Conservation (phyloP, 1,140 invertebrate genomes). For the Drosophila nigromelanica region DNA sequence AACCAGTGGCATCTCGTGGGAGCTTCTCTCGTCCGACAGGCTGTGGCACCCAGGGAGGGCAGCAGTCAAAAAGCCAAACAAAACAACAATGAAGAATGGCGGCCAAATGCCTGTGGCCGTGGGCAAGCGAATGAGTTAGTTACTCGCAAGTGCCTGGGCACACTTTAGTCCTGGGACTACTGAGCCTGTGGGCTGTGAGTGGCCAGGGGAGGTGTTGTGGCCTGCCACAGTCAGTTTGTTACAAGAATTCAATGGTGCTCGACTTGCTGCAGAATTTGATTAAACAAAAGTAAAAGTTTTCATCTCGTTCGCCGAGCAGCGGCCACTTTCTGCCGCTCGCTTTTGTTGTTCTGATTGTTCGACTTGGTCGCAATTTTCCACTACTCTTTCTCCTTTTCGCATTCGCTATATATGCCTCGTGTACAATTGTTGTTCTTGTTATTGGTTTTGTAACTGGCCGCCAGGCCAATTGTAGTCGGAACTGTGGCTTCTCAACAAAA, state of each 20-base stretch:
- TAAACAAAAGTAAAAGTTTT: constrained; percentile 80
- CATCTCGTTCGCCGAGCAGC: constrained; percentile 46
- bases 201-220: not conserved
- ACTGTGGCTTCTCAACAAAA: constrained; percentile 43
- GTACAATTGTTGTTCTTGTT: constrained; percentile 7
- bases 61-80: constrained; percentile 30
- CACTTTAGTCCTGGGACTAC: constrained; percentile 17
- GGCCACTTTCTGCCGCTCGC: constrained; percentile 47
- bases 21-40: constrained; percentile 34
- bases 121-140: constrained; percentile 45
- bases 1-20: constrained; percentile 62
- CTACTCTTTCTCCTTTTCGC: not conserved
- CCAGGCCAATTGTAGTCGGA: constrained; percentile 48
- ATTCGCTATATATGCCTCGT: not conserved
- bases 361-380: constrained; percentile 32
- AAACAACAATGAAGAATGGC: constrained; percentile 47
- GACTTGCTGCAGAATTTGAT: constrained; percentile 74
- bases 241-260: constrained; percentile 72
- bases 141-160: constrained; percentile 38
- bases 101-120: constrained; percentile 45
- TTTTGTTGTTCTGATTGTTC: constrained; percentile 69
- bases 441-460: constrained; percentile 26
- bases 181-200: not conserved
- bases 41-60: not conserved
- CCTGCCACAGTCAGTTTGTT: constrained; percentile 37